These are phyloP conservation scores for Entomyzon cyanotis DNA, from an alignment of 2,113 vertebrate genomes.

Conservation along the genomic window DNA sequence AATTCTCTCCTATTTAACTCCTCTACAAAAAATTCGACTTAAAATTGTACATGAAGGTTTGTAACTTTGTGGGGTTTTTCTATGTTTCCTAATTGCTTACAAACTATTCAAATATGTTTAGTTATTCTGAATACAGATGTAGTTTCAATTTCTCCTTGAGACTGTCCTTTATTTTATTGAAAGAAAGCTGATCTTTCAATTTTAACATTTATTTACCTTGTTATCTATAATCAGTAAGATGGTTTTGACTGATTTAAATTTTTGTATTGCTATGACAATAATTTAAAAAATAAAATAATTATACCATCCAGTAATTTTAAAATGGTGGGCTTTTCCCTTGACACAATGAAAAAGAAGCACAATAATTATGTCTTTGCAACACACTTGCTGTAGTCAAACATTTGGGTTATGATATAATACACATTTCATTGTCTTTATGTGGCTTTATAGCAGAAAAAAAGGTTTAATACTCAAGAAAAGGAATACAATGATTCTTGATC, in stretches of 20 bases:
- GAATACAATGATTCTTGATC: background rate
- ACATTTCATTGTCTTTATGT: background rate
- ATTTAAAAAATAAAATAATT: background rate
- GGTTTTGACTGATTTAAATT: background rate
- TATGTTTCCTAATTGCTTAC: background rate
- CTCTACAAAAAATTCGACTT: background rate
- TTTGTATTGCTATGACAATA: background rate
- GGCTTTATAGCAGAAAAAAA: background rate
- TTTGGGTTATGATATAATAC: conserved; percentile 10
- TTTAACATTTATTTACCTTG: background rate
- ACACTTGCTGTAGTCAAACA: background rate
- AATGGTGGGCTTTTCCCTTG: background rate
- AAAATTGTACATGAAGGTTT: background rate
- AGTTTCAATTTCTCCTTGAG: background rate
- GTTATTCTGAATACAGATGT: background rate
- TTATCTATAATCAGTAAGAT: background rate
- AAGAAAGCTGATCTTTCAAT: background rate
- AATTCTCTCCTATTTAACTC: background rate
- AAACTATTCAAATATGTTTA: background rate
- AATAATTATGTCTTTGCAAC: background rate
- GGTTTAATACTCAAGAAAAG: background rate
- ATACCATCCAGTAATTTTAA: background rate
- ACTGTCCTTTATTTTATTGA: background rate
- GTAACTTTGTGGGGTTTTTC: background rate
- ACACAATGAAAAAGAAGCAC: background rate